Percentiles rank a stretch among this genome's conserved stretches.
These are phyloP conservation scores for Pseudois nayaur DNA, from an alignment of 2,113 vertebrate species.

Conservation along the genomic window DNA sequence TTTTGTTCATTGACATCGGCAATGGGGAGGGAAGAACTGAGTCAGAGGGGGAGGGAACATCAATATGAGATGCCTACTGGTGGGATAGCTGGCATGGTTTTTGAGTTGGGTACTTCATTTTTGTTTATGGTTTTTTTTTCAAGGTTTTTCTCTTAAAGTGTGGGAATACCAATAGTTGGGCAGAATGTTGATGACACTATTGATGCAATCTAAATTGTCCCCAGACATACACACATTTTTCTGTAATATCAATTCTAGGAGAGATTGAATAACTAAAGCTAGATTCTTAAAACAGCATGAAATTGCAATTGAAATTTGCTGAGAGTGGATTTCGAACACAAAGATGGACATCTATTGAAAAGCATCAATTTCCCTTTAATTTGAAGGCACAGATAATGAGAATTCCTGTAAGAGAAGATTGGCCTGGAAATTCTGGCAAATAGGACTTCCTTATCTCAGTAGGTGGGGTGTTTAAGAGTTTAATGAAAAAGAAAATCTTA, in stretches of 20 bases:
- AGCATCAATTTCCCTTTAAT: conserved; percentile 37
- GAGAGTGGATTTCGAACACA: conserved; percentile 30
- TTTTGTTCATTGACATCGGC: background rate
- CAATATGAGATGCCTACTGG: background rate
- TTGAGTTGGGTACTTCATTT: conserved; percentile 27
- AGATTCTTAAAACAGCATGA: conserved; percentile 38
- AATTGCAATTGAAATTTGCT: conserved; percentile 40
- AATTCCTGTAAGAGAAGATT: conserved; percentile 75
- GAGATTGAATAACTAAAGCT: conserved; percentile 20
- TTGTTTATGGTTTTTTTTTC: conserved; percentile 10
- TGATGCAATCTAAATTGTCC: background rate
- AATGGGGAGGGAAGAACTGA: conserved; percentile 14
- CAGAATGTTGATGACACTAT: conserved; percentile 56
- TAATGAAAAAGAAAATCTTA: background rate
- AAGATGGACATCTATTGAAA: conserved; percentile 35
- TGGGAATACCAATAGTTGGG: conserved; percentile 46
- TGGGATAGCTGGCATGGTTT: conserved; percentile 50
- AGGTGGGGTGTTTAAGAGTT: background rate
- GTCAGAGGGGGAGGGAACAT: conserved; percentile 25
- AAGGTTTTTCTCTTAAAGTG: conserved; percentile 29
- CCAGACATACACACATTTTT: background rate
- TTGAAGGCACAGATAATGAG: conserved; percentile 36
- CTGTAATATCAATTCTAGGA: background rate
- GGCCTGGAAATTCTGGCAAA: background rate
- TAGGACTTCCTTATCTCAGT: background rate